Percentiles rank a stretch among this genome's conserved stretches.
Evolutionary conservation across 2,797 vertebrate species (phyloP).

Genomic region (Galagoides demidoff): DNA sequence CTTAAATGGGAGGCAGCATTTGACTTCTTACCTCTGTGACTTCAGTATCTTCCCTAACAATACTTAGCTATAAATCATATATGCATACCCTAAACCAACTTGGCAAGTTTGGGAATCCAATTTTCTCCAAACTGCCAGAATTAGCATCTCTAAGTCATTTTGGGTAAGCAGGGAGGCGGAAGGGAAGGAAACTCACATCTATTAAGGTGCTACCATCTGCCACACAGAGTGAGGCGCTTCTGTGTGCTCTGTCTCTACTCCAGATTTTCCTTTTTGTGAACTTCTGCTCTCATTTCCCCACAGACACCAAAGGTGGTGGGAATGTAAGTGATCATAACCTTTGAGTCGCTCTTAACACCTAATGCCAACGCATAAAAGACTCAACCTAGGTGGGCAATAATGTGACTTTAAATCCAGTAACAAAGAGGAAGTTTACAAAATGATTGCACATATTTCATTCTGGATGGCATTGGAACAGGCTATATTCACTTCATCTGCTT

Average conservation of each 20-base stretch:
- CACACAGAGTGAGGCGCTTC: not conserved
- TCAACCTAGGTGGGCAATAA: not conserved
- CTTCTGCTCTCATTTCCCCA: slow-evolving; percentile 53
- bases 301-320: not conserved
- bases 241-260: not conserved
- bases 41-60: not conserved
- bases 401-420: not conserved
- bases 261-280: slow-evolving; percentile 46
- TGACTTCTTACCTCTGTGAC: not conserved
- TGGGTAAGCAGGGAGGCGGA: slow-evolving; percentile 60
- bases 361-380: not conserved
- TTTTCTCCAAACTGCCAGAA: slow-evolving; percentile 30
- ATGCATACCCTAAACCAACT: not conserved
- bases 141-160: slow-evolving; percentile 58
- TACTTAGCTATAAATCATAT: not conserved
- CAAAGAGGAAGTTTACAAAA: not conserved
- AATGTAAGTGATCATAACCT: slow-evolving; percentile 29
- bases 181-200: slow-evolving; percentile 49
- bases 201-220: slow-evolving; percentile 64
- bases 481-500: not conserved
- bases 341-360: slow-evolving; percentile 1
- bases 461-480: not conserved
- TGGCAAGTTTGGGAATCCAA: slow-evolving; percentile 1
- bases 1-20: not conserved
- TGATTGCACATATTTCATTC: not conserved